A percentile compares a stretch with the other conserved stretches of the same genome.
phyloP scores from a whole-genome alignment of 2,113 vertebrate species.

The Solea solea region DNA sequence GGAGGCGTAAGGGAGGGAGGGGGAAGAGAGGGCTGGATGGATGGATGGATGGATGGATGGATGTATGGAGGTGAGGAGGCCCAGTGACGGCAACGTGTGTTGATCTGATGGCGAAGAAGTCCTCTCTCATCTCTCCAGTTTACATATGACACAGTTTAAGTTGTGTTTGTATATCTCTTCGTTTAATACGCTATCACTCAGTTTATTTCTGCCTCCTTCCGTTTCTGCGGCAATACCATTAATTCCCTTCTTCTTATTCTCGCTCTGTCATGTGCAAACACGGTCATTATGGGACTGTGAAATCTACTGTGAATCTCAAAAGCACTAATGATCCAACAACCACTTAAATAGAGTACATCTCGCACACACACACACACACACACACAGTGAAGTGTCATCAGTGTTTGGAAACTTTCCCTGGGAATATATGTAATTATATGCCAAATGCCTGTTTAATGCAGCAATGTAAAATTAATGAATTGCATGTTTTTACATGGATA shows the following conservation, averaged over 20 bases:
- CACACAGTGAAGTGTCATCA: constrained; percentile 50
- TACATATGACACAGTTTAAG: constrained; percentile 13
- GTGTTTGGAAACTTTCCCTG: constrained; percentile 64
- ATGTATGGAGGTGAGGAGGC: constrained; percentile 34
- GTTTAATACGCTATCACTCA: constrained; percentile 10
- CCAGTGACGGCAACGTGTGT: not conserved
- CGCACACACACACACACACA: constrained; percentile 17
- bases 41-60: not conserved
- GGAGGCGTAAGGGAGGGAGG: constrained; percentile 28
- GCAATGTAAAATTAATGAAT: constrained; percentile 75
- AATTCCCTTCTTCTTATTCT: constrained; percentile 43
- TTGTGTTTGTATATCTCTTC: constrained; percentile 45
- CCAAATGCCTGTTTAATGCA: constrained; percentile 60
- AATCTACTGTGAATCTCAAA: constrained; percentile 74
- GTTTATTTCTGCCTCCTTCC: constrained; percentile 25
- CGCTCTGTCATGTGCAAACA: constrained; percentile 66
- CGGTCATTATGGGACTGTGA: constrained; percentile 71
- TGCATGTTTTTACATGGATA: constrained; percentile 62
- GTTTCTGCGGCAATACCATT: constrained; percentile 39
- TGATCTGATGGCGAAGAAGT: constrained; percentile 36
- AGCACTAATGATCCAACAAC: constrained; percentile 72
- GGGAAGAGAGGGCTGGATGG: too few species aligned
- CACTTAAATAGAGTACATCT: constrained; percentile 54
- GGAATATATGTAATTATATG: constrained; percentile 72
- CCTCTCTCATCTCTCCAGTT: constrained; percentile 14